Base-by-base conservation (phyloP, 2,888 invertebrate genomes). In the Operophtera brumata region DNA sequence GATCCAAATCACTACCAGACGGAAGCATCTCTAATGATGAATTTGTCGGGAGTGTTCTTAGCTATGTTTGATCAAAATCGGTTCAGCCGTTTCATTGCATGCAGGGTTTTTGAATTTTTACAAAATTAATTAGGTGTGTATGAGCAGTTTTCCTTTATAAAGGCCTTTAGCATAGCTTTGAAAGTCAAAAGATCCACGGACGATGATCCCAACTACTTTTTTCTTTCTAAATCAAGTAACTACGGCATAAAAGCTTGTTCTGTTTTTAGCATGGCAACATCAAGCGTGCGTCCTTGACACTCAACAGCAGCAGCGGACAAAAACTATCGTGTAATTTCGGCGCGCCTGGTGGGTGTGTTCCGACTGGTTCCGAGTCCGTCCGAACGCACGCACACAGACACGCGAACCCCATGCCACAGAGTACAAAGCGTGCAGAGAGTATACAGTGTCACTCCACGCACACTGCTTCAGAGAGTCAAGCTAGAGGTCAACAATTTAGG, bases 261-360 rank as follows among this genome's bases (percentile, higher is more conserved):
- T 44, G 60, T 51, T 62, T 55, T 61, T 63, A 65, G 73, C 71
- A 64, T 76, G 71, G 76, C 75, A 86, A 86, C 84, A 83, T 79
- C 57, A 55, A 71, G 73, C 71, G 69, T 69, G 71, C 78, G 88
- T 82, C 88, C 89, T 88, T 89, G 89, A 88, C 88, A 88, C 88
- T 86, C 78, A 74, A 64, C 76, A 70, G 80, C 86, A 84, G 81
- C 76, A 70, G 80, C 86, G 85, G 81, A 75, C 87, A 87, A 86
- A 87, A 87, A 86, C 81, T 81, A 80, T 80, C 82, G 77, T 74
- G 77, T 75, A 82, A 81, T 83, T 84, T 85, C 81, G 82, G 85
- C 75, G 81, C 79, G 77, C 69, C 78, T 67, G 75, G 82, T 87
- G 86, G 86, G 86, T 87, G 86, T 87, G 87, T 82, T 80, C 67